Base-by-base conservation (phyloP, 2,113 vertebrate genomes). In the Pituophis catenifer region DNA sequence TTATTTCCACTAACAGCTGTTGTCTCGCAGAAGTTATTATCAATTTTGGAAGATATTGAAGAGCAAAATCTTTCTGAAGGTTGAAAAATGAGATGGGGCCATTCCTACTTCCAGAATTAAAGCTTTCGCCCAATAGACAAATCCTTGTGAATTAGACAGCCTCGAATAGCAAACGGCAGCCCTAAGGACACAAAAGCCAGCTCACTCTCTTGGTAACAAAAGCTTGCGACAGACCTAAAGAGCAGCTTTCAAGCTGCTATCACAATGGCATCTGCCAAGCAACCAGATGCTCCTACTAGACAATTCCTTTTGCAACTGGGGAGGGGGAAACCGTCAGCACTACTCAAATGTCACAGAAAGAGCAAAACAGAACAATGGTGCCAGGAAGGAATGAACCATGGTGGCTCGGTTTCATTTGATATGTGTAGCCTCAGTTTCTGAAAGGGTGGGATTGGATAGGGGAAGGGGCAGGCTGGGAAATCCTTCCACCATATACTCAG, bases 251-350 rank as follows among this genome's bases (percentile, higher is more conserved):
- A 97, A 97, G 96, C 95, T 95, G 94, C 95, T 96, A 48, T 0
- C 26, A n/a, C 70, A 95, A 95, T 75, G 96, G 85, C 93, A 94
- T 95, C 95, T 98, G 97, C 96, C 97, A 97, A 97, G 94, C 94
- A 96, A 95, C 95, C 96, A 97, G 97, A 95, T 98, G 97, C 96
- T 97, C 86, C 95, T 97, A 94, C 96, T 97, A 92, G 94, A 96
- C 96, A 96, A 93, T 93, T 95, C 95, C 93, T 95, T 94, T 90
- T 96, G 94, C 94, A 93, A 94, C 94, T 95, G 97, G 97, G 95
- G 96, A 95, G 91, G 90, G 94, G 92, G 93, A 91, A 96, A 95
- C 88, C 93, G 58, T 89, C 90, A 90, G 94, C 94, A 88, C 91
- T 93, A 92, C 91, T 96, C 91, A 65, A 92, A 94, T 93, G 59